Evolutionary conservation across 2,797 vertebrate genomes (phyloP), one percentile per base, ranked within the genome.

Genomic region (Hippopotamyrus pictus): DNA sequence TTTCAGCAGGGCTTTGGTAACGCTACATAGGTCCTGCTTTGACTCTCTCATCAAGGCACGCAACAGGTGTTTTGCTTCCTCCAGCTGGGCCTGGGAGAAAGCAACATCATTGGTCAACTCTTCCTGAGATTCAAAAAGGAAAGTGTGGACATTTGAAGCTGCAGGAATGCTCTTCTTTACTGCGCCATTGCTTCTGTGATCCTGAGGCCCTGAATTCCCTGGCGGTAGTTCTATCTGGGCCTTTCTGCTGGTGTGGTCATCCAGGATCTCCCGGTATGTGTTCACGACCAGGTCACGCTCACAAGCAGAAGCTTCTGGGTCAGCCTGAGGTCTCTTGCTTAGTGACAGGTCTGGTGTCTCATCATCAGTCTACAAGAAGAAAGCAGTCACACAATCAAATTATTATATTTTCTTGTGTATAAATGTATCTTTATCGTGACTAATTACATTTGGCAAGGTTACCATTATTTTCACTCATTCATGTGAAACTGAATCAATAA

Each of bases 1-100:
- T 92, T 96, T 98, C 88, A 99, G 90, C 84, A 99, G 94, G 0
- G 97, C 96, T 92, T 98, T 98, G 82, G 96, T 97, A 41, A 99
- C 97, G 14, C 92, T 94, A 2, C 92, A 92, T 4, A 99, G 91
- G 93, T 97, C 95, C 92, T 96, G 92, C 14, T 94, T 90, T 0
- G 97, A 96, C 90, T 96, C 93, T 19, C 92, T 92, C 96, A 98
- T 97, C 87, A 99, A 93, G 3, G 91, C 91, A 62, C 90, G 94
- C 90, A 99, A 93, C 4, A 37, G 91, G 82, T 91, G 90, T 62
- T 92, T 93, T 88, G 94, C 93, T 22, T 95, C 93, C 3, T 95
- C 94, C 73, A 95, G n/a, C 91, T 95, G 90, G 12, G 33, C 41
- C 90, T 94, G 94, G 62, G 94, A 92, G 44, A 93, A 90, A 29